Percentiles rank a stretch among this genome's conserved stretches.
Conservation (phyloP, 2,888 invertebrate species). For the Torymus aiolomorphi region DNA sequence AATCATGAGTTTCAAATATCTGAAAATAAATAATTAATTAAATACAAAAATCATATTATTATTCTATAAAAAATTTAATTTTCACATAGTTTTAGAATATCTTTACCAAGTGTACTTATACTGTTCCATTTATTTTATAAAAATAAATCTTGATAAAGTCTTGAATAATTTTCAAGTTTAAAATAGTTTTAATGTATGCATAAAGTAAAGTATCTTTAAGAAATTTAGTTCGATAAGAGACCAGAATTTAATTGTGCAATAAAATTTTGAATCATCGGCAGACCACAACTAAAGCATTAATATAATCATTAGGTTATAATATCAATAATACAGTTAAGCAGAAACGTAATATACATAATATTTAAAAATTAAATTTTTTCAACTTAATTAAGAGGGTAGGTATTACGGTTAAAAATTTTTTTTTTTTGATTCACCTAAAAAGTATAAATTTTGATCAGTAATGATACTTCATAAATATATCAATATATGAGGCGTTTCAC, state of each 20-base stretch:
- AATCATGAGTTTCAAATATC: slow-evolving; percentile 93
- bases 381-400: slow-evolving; percentile 4
- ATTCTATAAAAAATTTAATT: too few relatives aligned
- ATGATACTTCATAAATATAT: too few relatives aligned
- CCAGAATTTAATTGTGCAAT: slow-evolving; percentile 93
- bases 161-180: not conserved
- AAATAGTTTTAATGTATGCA: not conserved
- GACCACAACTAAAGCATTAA: too few relatives aligned
- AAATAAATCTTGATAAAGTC: not conserved
- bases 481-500: too few relatives aligned
- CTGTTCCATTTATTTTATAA: not conserved
- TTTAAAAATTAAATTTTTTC: slow-evolving; percentile 20
- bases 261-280: slow-evolving; percentile 82
- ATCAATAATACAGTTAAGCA: slow-evolving; percentile 4
- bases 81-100: too few relatives aligned
- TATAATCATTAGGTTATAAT: slow-evolving; percentile 6
- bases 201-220: slow-evolving; percentile 80
- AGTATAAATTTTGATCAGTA: too few relatives aligned
- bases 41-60: too few relatives aligned
- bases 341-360: slow-evolving; percentile 12
- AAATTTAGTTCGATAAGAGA: slow-evolving; percentile 89
- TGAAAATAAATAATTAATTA: too few relatives aligned
- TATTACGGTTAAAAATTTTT: too few relatives aligned
- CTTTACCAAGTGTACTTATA: too few relatives aligned
- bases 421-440: too few relatives aligned